Evolutionary conservation across 2,888 invertebrate species (phyloP), one percentile per base, ranked within the genome.

Genomic region (Lumbricus terrestris): DNA sequence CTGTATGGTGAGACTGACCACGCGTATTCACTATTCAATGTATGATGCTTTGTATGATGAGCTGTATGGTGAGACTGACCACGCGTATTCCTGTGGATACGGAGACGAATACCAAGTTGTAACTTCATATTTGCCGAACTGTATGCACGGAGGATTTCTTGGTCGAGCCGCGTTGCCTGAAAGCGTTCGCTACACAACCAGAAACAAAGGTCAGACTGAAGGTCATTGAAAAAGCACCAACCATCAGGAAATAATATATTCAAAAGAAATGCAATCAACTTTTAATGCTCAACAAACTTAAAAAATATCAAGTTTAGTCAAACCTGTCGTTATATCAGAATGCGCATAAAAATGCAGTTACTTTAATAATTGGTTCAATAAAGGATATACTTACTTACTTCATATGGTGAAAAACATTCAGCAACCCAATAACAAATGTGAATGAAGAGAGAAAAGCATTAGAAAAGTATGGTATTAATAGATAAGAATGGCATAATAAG

Each of bases 71-170:
- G n/a, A n/a, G 47, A 69, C 69, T 69, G 13, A 69, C 69, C 69
- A 69, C 5, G 98, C 98, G 95, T 99, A 99, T 95, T 99, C 99
- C 95, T 99, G 98, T 3, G 99, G 99, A 95, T 99, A 99, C 20
- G 99, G 99, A 93, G 99, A 98, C 16, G 99, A 99, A 95, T 98
- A 99, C 99, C 99, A 99, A 0, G 99, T 99, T 94, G 98, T 97
- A 90, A 99, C 98, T 95, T 98, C 98, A 96, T 97, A 98, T 95
- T 97, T 97, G 47, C 99, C 99, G 94, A 99, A 98, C 95, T 99
- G 98, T 91, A 99, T 99, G 3, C 97, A 97, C 33, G 37, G 82
- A 16, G 91, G 91, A 40, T 69, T 89, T 54, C 34, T 85, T 37
- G 85, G 34, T 35, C 85, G 85, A 85, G 37, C 34, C 20, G 35